These are phyloP conservation scores for Cinclus mexicanus DNA, from an alignment of 2,113 vertebrate species.

Conservation along the genomic window DNA sequence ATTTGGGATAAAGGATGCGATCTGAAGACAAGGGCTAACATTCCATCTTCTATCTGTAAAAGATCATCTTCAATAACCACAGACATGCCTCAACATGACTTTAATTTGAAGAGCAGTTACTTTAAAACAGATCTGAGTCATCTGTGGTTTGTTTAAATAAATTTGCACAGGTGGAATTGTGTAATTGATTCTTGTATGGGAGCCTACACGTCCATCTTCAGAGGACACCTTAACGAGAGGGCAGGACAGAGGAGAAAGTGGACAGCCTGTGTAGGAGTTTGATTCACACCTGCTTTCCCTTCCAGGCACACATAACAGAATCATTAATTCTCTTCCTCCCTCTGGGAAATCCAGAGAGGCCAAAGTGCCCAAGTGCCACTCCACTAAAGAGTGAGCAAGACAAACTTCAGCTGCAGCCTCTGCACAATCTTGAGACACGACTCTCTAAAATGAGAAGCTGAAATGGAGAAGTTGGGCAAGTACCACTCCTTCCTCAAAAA, in stretches of 20 bases:
- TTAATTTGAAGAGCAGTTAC: conserved; percentile 17
- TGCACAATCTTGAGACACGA: background rate
- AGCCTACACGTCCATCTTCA: background rate
- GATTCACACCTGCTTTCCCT: background rate
- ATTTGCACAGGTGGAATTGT: background rate
- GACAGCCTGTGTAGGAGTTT: background rate
- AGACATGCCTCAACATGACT: background rate
- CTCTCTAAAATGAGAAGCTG: background rate
- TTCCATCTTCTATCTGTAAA: background rate
- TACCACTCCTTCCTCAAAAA: background rate
- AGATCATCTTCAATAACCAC: background rate
- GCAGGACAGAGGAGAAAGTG: background rate
- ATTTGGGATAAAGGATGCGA: background rate
- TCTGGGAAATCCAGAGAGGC: background rate
- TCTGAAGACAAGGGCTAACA: background rate
- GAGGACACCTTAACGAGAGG: background rate
- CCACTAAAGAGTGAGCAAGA: background rate
- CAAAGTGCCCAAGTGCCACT: background rate
- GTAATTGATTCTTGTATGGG: background rate
- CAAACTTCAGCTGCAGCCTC: background rate
- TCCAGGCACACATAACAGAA: background rate
- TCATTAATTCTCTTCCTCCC: background rate
- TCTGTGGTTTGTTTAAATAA: conserved; percentile 9
- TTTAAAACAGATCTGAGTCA: background rate
- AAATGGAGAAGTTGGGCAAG: background rate